Percentiles rank a stretch among this genome's conserved stretches.
phyloP scores from a whole-genome alignment of 2,113 vertebrate species.

The Lamprotornis superbus region DNA sequence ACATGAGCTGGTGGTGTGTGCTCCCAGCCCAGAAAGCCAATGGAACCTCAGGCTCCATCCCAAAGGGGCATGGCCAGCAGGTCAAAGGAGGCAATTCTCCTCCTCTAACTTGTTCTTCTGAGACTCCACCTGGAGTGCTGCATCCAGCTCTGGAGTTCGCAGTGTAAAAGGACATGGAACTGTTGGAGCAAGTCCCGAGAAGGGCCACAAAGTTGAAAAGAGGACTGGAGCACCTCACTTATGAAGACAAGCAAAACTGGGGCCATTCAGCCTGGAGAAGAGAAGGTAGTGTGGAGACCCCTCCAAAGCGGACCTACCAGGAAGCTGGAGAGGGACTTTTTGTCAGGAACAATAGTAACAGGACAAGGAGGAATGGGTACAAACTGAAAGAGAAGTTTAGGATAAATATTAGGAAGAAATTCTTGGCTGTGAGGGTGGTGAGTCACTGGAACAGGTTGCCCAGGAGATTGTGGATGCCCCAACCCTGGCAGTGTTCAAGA shows the following conservation, averaged over 20 bases:
- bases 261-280: neutral
- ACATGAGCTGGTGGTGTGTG: accelerated
- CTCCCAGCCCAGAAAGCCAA: neutral
- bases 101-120: neutral
- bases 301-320: neutral
- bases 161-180: neutral
- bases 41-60: no score
- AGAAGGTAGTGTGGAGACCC: neutral
- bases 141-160: neutral
- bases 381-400: neutral
- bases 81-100: neutral
- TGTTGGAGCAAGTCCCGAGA: neutral
- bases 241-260: neutral
- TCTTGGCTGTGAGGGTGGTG: neutral
- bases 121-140: neutral
- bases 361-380: neutral
- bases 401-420: neutral
- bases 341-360: neutral
- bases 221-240: neutral
- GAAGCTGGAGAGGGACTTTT: accelerated
- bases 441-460: neutral
- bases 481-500: neutral
- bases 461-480: neutral
- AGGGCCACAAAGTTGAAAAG: neutral
- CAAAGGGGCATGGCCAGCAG: accelerated